Evolutionary conservation across 1,140 invertebrate species (phyloP), one percentile per base, ranked within the genome.

Genomic region (Tribolium castaneum): DNA sequence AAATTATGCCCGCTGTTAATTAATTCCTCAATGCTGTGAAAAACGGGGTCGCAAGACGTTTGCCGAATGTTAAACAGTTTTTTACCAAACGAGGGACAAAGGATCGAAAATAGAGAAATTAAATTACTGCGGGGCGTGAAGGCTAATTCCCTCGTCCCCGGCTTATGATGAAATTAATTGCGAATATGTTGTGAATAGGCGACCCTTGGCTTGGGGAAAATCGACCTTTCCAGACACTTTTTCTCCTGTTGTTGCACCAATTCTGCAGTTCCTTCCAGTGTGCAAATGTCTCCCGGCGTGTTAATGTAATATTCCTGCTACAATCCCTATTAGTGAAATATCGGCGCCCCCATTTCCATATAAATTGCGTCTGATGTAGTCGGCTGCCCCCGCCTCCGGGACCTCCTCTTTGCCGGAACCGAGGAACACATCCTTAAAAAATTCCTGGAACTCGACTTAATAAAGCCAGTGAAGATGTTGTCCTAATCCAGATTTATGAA

Each of bases 321-420:
- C 59, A 66, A 14, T 66, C 30, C n/a, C 59, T 66, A 66, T 66
- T 66, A 66, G 59, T 35, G 59, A 66, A 66, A 66, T 66, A 66
- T 59, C 54, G 54, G 54, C n/a, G 13, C 49, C 51, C 22, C 1
- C 6, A 66, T 66, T 66, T 66, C 34, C 59, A 66, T 66, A 66
- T 66, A 66, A 66, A 66, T 66, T 66, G 59, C 59, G 59, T 66
- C n/a, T 66, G 59, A 35, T 66, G 59, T 66, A 35, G 59, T 35
- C 30, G 59, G 1, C n/a, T 45, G 39, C 39, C 39, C 39, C 34
- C 25, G 56, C 56, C 9, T 13, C 56, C 34, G 34, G 22, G 56
- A 10, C 56, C 54, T 59, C 10, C 10, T 59, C 6, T 59, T 59
- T 59, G 54, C 14, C 9, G 54, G 19, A 59, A 45, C 39, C 7